Percentiles rank a stretch among this genome's conserved stretches.
Evolutionary conservation across 2,888 invertebrate genomes (phyloP).

Genomic region (Loripinus fragilis): DNA sequence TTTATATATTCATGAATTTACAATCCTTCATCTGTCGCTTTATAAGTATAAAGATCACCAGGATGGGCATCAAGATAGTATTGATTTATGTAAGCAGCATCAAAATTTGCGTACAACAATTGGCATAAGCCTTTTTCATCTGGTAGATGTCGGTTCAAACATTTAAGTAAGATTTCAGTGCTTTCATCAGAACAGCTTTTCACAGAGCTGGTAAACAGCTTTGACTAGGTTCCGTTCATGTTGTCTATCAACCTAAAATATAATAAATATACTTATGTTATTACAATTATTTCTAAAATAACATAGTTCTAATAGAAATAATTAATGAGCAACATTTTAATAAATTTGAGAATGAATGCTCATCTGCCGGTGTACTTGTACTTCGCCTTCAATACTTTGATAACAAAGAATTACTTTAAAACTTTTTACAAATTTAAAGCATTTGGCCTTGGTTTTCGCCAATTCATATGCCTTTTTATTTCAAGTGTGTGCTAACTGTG

Average conservation of each 20-base stretch:
- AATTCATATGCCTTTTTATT: no score
- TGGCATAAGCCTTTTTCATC: neutral
- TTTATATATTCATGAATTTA: no score
- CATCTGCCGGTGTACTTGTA: no score
- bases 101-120: neutral
- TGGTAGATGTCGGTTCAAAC: neutral
- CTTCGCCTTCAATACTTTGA: no score
- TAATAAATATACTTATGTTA: neutral
- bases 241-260: neutral
- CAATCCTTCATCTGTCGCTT: neutral
- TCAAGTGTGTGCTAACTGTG: no score
- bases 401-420: no score
- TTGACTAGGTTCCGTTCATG: neutral
- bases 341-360: no score
- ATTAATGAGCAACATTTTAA: no score
- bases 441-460: no score
- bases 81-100: constrained; percentile 9
- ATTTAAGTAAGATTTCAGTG: neutral
- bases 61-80: neutral
- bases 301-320: no score
- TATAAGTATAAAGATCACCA: neutral
- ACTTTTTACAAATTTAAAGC: no score
- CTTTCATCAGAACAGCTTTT: neutral
- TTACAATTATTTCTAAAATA: no score
- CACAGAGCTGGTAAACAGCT: neutral